These are phyloP conservation scores for Ochlodes sylvanus DNA, from an alignment of 2,888 invertebrate genomes.

Conservation along the genomic window DNA sequence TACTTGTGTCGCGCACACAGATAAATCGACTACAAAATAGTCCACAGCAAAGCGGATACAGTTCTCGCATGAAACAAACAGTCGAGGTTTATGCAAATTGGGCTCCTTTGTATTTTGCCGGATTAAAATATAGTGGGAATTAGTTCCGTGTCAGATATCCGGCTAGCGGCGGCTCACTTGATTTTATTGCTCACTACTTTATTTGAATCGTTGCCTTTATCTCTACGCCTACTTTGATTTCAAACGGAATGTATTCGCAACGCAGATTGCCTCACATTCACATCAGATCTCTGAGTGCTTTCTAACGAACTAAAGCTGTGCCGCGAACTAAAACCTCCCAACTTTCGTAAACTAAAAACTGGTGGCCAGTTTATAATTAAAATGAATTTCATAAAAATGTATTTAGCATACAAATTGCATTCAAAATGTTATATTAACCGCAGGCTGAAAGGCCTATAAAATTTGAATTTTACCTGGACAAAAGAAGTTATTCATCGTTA, in stretches of 20 bases:
- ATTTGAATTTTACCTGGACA: conserved; percentile 40
- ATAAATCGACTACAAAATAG: conserved; percentile 78
- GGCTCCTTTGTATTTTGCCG: conserved; percentile 81
- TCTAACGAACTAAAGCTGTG: conserved; percentile 21
- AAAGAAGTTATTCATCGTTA: conserved; percentile 61
- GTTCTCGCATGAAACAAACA: conserved; percentile 81
- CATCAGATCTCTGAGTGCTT: conserved; percentile 13
- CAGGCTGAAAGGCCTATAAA: conserved; percentile 21
- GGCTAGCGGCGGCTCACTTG: conserved; percentile 62
- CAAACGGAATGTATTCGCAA: conserved; percentile 27
- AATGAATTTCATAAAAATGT: conserved; percentile 6
- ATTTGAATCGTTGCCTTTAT: conserved; percentile 59
- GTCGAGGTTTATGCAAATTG: conserved; percentile 83
- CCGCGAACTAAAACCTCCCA: conserved; percentile 9
- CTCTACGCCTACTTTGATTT: conserved; percentile 35
- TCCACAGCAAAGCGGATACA: conserved; percentile 76
- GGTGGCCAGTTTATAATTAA: conserved; percentile 5
- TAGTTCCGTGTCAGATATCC: conserved; percentile 83
- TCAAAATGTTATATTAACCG: conserved; percentile 20
- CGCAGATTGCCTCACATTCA: conserved; percentile 26
- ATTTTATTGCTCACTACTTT: conserved; percentile 71
- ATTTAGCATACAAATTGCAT: conserved; percentile 24
- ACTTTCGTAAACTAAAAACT: conserved; percentile 9
- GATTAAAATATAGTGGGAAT: conserved; percentile 84
- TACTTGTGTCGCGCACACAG: conserved; percentile 62